Evolutionary conservation across 2,888 invertebrate genomes (phyloP).

Genomic region (Standfussiana lucernea): DNA sequence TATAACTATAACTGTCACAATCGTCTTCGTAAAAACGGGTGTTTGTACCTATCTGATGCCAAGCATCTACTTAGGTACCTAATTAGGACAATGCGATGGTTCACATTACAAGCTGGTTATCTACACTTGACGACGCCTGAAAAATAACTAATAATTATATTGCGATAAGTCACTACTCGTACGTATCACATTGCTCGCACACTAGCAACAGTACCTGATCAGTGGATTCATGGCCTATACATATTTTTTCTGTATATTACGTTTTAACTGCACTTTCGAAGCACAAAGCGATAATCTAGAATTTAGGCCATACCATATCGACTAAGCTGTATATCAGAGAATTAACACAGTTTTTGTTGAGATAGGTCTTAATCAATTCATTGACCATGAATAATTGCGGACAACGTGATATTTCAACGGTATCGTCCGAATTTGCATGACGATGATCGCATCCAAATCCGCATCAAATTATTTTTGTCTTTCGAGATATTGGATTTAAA

Average conservation of each 20-base stretch:
- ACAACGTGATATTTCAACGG: not conserved
- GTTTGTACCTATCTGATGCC: not conserved
- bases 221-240: not conserved
- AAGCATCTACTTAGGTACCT: not conserved
- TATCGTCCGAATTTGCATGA: not conserved
- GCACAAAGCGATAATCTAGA: not conserved
- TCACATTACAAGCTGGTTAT: not conserved
- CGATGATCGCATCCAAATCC: too few species aligned
- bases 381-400: not conserved
- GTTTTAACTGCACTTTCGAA: not conserved
- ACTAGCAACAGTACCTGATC: not conserved
- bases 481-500: not conserved
- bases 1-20: not conserved
- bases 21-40: not conserved
- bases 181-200: not conserved
- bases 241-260: not conserved
- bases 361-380: constrained; percentile 14
- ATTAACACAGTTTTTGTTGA: constrained; percentile 11
- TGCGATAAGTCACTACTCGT: constrained; percentile 9
- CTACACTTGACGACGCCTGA: not conserved
- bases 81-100: not conserved
- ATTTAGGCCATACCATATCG: not conserved
- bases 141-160: constrained; percentile 4
- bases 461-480: not conserved
- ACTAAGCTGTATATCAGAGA: not conserved